Conservation (phyloP, 2,888 invertebrate species). For the Buathra laborator region DNA sequence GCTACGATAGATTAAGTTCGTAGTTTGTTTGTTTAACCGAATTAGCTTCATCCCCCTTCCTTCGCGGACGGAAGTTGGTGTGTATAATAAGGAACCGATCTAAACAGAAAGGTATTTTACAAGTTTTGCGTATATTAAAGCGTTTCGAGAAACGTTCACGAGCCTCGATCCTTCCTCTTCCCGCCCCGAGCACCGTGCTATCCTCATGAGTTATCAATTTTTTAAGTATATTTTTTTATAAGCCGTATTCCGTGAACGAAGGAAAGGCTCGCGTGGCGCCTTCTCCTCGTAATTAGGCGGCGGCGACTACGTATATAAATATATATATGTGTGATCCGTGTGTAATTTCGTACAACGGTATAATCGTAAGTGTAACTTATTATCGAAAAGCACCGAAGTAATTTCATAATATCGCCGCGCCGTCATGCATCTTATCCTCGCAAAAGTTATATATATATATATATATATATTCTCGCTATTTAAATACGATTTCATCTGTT, state of each 20-base stretch:
- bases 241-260: constrained; percentile 13
- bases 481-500: constrained; percentile 40
- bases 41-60: constrained; percentile 7
- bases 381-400: constrained; percentile 15
- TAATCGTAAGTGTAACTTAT: constrained; percentile 51
- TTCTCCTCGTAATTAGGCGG: constrained; percentile 11
- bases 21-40: constrained; percentile 16
- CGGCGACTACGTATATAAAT: not conserved
- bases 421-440: constrained; percentile 3
- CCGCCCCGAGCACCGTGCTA: constrained; percentile 2
- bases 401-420: not conserved
- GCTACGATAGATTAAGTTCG: constrained; percentile 11
- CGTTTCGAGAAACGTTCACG: too few species aligned
- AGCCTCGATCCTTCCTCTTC: too few species aligned
- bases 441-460: not conserved
- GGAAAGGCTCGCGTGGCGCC: not conserved
- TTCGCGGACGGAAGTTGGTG: constrained; percentile 2
- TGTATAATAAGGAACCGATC: constrained; percentile 31
- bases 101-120: constrained; percentile 15
- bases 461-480: constrained; percentile 18
- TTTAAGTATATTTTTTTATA: constrained; percentile 48
- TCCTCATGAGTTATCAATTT: constrained; percentile 35
- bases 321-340: constrained; percentile 8
- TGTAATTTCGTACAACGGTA: constrained; percentile 32
- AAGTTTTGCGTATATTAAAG: too few species aligned